A percentile compares a stretch with the other conserved stretches of the same genome.
phyloP scores from a whole-genome alignment of 1,140 invertebrate genomes.

The Ptiloglossa arizonensis region DNA sequence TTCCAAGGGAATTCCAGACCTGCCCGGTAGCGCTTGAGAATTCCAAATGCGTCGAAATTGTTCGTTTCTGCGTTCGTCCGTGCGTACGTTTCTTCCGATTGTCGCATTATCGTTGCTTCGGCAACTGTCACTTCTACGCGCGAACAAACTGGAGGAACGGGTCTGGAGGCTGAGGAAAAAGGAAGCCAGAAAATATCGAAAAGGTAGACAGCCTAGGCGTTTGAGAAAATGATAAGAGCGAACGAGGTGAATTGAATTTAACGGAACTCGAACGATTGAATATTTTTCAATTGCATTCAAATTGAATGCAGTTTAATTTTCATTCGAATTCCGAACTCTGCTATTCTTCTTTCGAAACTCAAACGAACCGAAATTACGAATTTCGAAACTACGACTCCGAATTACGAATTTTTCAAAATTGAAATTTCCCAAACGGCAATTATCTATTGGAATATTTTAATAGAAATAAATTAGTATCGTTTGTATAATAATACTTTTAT shows the following conservation, averaged over 20 bases:
- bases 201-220: not conserved
- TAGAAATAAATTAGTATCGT: too few relatives aligned
- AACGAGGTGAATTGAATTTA: not conserved
- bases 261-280: too few relatives aligned
- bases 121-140: constrained; percentile 5
- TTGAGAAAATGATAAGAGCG: not conserved
- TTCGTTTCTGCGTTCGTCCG: constrained; percentile 25
- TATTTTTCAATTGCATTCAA: too few relatives aligned
- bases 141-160: not conserved
- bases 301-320: too few relatives aligned
- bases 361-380: too few relatives aligned
- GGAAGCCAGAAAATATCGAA: not conserved
- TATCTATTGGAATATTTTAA: too few relatives aligned
- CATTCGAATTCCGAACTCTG: too few relatives aligned
- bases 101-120: constrained; percentile 12
- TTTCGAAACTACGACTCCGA: too few relatives aligned
- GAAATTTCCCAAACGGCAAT: too few relatives aligned
- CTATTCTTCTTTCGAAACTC: too few relatives aligned
- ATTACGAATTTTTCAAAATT: too few relatives aligned
- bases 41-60: constrained; percentile 57
- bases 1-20: constrained; percentile 57
- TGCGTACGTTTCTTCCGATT: not conserved
- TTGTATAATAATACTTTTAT: too few relatives aligned
- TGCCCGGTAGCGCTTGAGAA: constrained; percentile 42
- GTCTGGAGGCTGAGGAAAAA: not conserved